Conservation (phyloP, 2,797 vertebrate genomes). For the Xerus rutilus region DNA sequence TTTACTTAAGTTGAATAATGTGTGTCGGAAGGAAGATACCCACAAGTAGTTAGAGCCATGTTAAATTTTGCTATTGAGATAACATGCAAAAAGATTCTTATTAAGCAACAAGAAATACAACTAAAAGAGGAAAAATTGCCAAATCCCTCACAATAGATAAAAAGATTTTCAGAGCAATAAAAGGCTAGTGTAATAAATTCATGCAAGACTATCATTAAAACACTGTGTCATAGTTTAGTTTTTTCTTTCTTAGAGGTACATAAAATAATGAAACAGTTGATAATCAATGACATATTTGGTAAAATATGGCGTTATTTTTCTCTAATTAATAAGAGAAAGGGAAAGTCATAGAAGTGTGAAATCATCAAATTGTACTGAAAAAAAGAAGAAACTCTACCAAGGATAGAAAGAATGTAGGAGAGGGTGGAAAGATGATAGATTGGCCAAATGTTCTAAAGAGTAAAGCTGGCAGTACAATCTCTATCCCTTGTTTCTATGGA, state of each 20-base stretch:
- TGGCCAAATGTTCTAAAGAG: neutral
- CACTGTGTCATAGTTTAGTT: neutral
- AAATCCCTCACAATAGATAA: neutral
- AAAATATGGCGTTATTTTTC: constrained; percentile 53
- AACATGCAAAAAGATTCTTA: constrained; percentile 4
- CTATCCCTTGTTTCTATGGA: neutral
- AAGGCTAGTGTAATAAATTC: neutral
- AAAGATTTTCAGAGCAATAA: constrained; percentile 25
- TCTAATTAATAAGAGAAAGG: constrained; percentile 26
- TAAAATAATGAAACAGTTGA: constrained; percentile 46
- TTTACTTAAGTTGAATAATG: neutral
- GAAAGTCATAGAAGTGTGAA: constrained; percentile 1
- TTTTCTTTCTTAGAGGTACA: neutral
- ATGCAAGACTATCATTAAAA: neutral
- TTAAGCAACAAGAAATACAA: neutral
- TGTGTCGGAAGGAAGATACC: neutral
- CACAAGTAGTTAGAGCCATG: neutral
- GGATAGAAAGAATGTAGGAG: neutral
- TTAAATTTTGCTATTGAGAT: constrained; percentile 54
- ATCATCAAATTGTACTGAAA: neutral
- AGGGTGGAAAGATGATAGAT: neutral
- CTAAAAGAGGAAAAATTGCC: neutral
- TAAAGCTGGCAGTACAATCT: neutral
- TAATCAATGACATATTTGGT: neutral
- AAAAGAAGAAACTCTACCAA: constrained; percentile 42